These are phyloP conservation scores for Scotopteryx bipunctaria DNA, from an alignment of 2,888 invertebrate species.

Conservation along the genomic window DNA sequence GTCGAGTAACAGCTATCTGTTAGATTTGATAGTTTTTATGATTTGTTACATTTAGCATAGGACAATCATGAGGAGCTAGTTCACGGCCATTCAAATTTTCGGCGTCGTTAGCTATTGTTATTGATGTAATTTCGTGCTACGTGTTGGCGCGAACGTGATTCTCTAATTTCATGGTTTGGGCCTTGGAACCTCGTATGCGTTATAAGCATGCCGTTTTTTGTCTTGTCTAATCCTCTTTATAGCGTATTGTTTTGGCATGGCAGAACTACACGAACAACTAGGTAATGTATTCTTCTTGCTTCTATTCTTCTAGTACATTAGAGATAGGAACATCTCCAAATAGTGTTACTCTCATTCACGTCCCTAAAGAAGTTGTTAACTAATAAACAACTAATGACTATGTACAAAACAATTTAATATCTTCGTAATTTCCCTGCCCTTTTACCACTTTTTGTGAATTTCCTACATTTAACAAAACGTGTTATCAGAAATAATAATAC, in stretches of 20 bases:
- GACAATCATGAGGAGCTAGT: conserved; percentile 55
- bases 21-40: conserved; percentile 66
- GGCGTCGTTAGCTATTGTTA: conserved; percentile 43
- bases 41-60: conserved; percentile 58
- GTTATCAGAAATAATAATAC: neutral
- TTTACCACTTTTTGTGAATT: too few relatives aligned
- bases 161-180: conserved; percentile 25
- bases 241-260: neutral
- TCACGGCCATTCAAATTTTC: conserved; percentile 63
- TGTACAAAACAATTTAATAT: neutral
- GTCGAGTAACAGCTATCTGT: conserved; percentile 79
- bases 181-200: conserved; percentile 16
- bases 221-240: neutral
- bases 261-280: too few relatives aligned
- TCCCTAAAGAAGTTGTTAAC: too few relatives aligned
- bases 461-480: too few relatives aligned
- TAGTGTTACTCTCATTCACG: too few relatives aligned
- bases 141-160: conserved; percentile 38
- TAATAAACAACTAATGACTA: neutral
- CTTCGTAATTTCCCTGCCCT: too few relatives aligned
- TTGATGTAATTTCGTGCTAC: conserved; percentile 37
- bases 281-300: too few relatives aligned
- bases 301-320: too few relatives aligned
- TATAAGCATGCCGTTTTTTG: conserved; percentile 8
- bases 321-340: too few relatives aligned